A percentile compares a stretch with the other conserved stretches of the same genome.
phyloP scores from a whole-genome alignment of 2,797 vertebrate genomes.

The Pseudopleuronectes americanus region DNA sequence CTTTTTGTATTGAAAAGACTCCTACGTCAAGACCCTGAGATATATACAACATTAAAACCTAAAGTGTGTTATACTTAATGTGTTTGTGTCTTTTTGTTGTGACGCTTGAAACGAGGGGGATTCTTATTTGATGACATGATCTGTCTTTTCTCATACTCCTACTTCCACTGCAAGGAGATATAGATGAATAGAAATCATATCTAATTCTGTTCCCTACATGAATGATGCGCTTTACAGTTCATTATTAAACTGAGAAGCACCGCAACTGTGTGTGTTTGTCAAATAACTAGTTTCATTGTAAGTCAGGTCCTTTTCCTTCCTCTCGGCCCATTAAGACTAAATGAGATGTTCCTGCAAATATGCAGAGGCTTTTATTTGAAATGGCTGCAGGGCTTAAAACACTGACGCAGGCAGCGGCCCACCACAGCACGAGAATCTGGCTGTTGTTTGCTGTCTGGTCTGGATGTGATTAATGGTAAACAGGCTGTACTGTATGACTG shows the following conservation, averaged over 20 bases:
- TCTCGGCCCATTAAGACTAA: background rate
- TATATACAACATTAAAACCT: too few relatives aligned
- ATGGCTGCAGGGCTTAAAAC: constrained; percentile 10
- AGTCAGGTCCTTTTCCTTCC: background rate
- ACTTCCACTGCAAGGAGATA: background rate
- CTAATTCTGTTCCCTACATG: background rate
- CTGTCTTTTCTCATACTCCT: background rate
- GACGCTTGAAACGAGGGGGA: background rate
- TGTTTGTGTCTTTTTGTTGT: background rate
- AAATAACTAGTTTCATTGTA: constrained; percentile 3
- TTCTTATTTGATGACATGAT: background rate
- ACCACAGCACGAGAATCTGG: constrained; percentile 2
- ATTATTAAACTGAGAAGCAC: constrained; percentile 7
- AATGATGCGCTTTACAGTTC: background rate
- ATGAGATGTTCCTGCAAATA: constrained; percentile 11
- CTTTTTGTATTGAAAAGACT: background rate
- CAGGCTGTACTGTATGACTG: background rate
- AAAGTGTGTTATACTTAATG: background rate
- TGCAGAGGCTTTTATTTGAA: constrained; percentile 9
- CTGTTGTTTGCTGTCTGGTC: constrained; percentile 64
- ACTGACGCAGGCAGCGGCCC: constrained; percentile 23
- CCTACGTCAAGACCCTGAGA: background rate
- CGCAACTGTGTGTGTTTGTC: background rate
- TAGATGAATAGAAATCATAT: background rate
- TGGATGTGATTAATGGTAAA: constrained; percentile 57